A percentile compares a stretch with the other conserved stretches of the same genome.
phyloP scores from a whole-genome alignment of 2,797 vertebrate species.

The Xerus rutilus region DNA sequence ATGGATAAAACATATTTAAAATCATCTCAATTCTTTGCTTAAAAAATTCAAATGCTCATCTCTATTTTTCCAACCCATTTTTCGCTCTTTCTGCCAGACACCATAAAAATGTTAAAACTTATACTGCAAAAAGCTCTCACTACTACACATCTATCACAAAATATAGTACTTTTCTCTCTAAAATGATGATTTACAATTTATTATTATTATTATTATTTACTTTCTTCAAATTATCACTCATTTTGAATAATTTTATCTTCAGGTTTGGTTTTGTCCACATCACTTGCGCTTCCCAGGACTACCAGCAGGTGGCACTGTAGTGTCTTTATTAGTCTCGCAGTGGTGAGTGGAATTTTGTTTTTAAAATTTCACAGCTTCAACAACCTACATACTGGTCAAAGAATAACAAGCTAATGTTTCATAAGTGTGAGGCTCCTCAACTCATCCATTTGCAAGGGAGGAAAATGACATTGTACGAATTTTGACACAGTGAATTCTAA shows the following conservation, averaged over 20 bases:
- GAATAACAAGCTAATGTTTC: slow-evolving; percentile 76
- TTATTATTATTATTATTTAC: neutral
- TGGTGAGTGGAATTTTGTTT: slow-evolving; percentile 28
- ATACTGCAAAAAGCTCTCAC: neutral
- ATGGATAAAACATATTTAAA: neutral
- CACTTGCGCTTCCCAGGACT: neutral
- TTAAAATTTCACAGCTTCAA: slow-evolving; percentile 68
- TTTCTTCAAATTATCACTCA: slow-evolving; percentile 5
- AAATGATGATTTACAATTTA: neutral
- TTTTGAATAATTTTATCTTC: neutral
- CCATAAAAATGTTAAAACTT: neutral
- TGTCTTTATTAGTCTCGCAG: slow-evolving; percentile 68
- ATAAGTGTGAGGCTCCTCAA: slow-evolving; percentile 71
- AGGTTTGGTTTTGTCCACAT: neutral
- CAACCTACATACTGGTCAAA: slow-evolving; percentile 63
- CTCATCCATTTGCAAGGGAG: slow-evolving; percentile 78
- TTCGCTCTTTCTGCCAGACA: neutral
- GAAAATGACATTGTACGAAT: slow-evolving; percentile 72
- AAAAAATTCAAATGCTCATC: neutral
- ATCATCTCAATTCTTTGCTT: neutral
- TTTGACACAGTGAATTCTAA: slow-evolving; percentile 69
- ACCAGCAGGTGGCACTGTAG: slow-evolving; percentile 88
- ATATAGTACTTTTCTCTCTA: neutral
- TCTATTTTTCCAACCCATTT: neutral
- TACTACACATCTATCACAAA: neutral